phyloP scores from a whole-genome alignment of 1,140 invertebrate genomes.

The Drosophila grimshawi region DNA sequence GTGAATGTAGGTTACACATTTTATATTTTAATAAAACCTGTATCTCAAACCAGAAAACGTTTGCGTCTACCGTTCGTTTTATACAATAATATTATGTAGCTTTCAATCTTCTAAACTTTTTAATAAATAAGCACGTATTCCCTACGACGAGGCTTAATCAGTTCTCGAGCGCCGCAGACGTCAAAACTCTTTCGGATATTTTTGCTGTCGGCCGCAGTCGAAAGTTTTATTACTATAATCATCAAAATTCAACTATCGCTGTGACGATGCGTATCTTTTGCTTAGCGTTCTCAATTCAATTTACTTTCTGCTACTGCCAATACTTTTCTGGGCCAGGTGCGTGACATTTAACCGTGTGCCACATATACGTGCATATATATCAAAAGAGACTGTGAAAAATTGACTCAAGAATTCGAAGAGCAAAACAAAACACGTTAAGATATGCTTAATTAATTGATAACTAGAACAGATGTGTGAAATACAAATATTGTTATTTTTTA shows the following conservation, averaged over 20 bases:
- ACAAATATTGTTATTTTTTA: background rate
- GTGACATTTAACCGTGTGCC: slow-evolving; percentile 52
- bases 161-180: slow-evolving; percentile 33
- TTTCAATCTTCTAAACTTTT: background rate
- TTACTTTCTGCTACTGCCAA: slow-evolving; percentile 60
- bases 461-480: slow-evolving; percentile 34
- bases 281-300: slow-evolving; percentile 54
- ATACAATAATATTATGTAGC: background rate
- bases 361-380: slow-evolving; percentile 18
- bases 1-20: background rate
- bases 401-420: slow-evolving; percentile 33
- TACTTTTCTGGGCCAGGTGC: slow-evolving; percentile 76
- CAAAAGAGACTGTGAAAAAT: slow-evolving; percentile 37
- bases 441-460: slow-evolving; percentile 69
- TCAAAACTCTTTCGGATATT: background rate
- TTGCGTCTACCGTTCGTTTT: slow-evolving; percentile 13
- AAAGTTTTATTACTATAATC: slow-evolving; percentile 50
- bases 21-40: slow-evolving; percentile 18
- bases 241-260: slow-evolving; percentile 48
- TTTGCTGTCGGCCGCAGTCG: slow-evolving; percentile 14
- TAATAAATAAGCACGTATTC: slow-evolving; percentile 62
- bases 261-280: slow-evolving; percentile 55
- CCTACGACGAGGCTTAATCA: slow-evolving; percentile 52
- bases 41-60: slow-evolving; percentile 27
- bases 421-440: slow-evolving; percentile 51